Conservation (phyloP, 2,888 invertebrate genomes). For the Dermolepida albohirtum region DNA sequence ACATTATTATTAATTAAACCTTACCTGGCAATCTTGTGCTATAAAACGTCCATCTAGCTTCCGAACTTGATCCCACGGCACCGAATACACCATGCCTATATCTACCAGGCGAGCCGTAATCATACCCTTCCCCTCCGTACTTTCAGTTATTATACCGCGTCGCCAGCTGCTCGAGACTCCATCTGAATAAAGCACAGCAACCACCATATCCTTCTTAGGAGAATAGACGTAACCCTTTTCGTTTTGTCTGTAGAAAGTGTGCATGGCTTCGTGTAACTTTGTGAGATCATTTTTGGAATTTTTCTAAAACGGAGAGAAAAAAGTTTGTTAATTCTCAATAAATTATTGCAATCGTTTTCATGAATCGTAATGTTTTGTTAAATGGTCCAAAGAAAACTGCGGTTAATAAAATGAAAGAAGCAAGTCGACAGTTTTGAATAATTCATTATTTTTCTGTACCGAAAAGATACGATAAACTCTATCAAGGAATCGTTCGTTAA, state of each 20-base stretch:
- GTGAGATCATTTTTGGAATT: background rate
- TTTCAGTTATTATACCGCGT: conserved; percentile 69
- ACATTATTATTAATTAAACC: too few species aligned
- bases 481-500: too few species aligned
- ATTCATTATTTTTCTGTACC: too few species aligned
- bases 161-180: conserved; percentile 68
- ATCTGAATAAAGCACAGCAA: conserved; percentile 64
- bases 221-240: conserved; percentile 49
- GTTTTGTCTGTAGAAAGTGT: conserved; percentile 51
- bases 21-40: conserved; percentile 57
- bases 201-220: conserved; percentile 67
- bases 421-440: too few species aligned
- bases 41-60: conserved; percentile 63
- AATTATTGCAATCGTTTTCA: too few species aligned
- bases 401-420: too few species aligned
- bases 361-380: too few species aligned
- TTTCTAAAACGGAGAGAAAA: conserved; percentile 10
- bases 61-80: conserved; percentile 68
- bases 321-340: background rate
- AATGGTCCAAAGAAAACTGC: too few species aligned
- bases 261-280: conserved; percentile 51
- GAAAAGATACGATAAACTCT: too few species aligned
- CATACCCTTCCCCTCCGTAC: conserved; percentile 63
- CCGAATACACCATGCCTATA: conserved; percentile 68
- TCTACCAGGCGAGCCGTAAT: conserved; percentile 75